phyloP scores from a whole-genome alignment of 2,797 vertebrate genomes.

The Xiphorhynchus erythropygius region DNA sequence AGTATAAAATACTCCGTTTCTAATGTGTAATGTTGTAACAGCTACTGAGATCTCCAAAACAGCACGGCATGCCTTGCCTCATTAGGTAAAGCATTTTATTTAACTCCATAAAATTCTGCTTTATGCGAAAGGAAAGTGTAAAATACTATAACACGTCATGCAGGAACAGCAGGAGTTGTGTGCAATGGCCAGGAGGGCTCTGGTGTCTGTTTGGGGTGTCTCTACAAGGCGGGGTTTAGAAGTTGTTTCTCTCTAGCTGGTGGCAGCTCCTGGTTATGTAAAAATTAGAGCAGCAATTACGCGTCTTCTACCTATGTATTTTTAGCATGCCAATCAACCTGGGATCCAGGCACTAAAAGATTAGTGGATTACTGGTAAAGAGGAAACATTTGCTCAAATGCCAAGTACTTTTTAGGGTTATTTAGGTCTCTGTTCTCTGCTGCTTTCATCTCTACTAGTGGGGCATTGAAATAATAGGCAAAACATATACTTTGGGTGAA shows the following conservation, averaged over 20 bases:
- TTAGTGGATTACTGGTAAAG: neutral
- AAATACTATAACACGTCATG: neutral
- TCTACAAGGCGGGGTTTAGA: neutral
- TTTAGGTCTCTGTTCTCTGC: neutral
- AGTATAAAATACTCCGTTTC: neutral
- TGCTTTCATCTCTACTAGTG: neutral
- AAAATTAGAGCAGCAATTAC: neutral
- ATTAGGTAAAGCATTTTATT: neutral
- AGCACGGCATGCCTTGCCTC: neutral
- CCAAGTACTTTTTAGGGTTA: neutral
- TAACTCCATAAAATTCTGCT: neutral
- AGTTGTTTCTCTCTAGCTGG: neutral
- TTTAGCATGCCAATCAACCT: neutral
- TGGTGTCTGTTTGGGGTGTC: neutral
- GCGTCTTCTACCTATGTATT: neutral
- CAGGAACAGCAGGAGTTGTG: neutral
- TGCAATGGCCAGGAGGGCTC: neutral
- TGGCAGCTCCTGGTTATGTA: neutral
- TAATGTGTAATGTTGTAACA: neutral
- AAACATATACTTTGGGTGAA: neutral
- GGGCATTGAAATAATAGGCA: neutral
- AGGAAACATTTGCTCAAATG: conserved; percentile 15
- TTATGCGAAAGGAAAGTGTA: neutral
- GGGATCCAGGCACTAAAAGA: neutral
- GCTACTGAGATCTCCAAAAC: neutral